Conservation (phyloP, 2,888 invertebrate species). For the Xylophagus ater region DNA sequence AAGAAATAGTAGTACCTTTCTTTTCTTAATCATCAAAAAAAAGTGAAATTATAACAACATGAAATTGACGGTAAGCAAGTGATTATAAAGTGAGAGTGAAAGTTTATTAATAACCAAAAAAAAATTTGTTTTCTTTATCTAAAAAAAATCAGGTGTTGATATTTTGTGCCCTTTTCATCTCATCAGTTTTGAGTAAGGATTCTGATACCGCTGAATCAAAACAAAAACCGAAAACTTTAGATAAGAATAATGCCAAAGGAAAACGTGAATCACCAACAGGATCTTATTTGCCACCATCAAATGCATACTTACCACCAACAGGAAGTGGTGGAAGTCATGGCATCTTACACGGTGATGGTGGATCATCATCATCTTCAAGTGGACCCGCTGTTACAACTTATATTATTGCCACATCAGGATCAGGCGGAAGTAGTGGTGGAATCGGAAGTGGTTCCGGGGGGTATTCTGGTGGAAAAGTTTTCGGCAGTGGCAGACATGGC, state of each 20-base stretch:
- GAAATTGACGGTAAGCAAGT: constrained; percentile 20
- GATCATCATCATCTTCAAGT: background rate
- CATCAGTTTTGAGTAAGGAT: constrained; percentile 13
- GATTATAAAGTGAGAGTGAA: background rate
- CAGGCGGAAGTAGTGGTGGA: no score
- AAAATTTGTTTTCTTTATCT: background rate
- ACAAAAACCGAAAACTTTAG: no score
- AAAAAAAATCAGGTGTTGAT: constrained; percentile 3
- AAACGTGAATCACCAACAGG: constrained; percentile 18
- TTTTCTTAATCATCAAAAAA: background rate
- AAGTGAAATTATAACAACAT: constrained; percentile 14
- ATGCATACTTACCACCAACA: constrained; percentile 17
- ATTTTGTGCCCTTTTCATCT: constrained; percentile 1
- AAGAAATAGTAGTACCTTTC: constrained; percentile 1
- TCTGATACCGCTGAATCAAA: constrained; percentile 14
- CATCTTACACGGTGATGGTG: background rate
- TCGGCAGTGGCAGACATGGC: no score
- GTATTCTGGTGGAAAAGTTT: no score
- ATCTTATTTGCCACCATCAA: constrained; percentile 14
- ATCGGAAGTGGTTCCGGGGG: no score
- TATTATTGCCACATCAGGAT: background rate
- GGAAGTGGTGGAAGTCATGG: constrained; percentile 12
- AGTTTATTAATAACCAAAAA: background rate
- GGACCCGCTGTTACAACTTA: background rate
- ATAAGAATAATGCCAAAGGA: constrained; percentile 12